Evolutionary conservation across 2,113 vertebrate species (phyloP), one percentile per base, ranked within the genome.

Genomic region (Puntigrus tetrazona): DNA sequence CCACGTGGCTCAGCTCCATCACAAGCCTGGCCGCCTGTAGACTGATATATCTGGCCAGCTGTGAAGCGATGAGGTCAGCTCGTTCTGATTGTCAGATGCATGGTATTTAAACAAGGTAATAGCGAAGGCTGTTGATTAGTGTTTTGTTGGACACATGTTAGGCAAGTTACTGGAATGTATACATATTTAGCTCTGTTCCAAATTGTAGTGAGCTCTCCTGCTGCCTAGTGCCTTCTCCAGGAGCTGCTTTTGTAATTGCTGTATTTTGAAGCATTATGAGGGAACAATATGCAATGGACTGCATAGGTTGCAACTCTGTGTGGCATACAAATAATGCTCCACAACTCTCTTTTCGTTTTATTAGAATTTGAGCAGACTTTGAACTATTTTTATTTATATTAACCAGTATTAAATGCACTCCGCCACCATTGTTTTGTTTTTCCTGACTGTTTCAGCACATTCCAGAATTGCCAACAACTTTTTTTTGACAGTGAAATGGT

Each of bases 1-100:
- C 74, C 75, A 75, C 20, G 74, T 83, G 74, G 74, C 45, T 38
- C 55, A 57, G 76, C 76, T 36, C 45, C 61, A 85, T 75, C 67
- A 43, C 86, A 85, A 38, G 43, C 67, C 34, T 65, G 34, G 52
- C 52, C 43, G 41, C 29, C 18, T 34, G 52, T 38, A 79, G 47
- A 31, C 82, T 77, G 65, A 82, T 20, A 77, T 82, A 78, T 80
- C 76, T 72, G 18, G 25, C 52, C 65, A 59, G 38, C 77, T 69
- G 25, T 78, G 75, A 78, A 59, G 31, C 16, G 1, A 11, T 76
- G 73, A 76, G 27, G 20, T 61, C 77, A 59, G 41, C 34, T 77
- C 50, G 65, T 83, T 41, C 36, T 43, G 59, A 63, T 38, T 22
- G 11, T 78, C 41, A 9, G 50, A 41, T 41, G 10, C 10, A 81